Conservation (phyloP, 2,888 invertebrate genomes). For the Pecten maximus region DNA sequence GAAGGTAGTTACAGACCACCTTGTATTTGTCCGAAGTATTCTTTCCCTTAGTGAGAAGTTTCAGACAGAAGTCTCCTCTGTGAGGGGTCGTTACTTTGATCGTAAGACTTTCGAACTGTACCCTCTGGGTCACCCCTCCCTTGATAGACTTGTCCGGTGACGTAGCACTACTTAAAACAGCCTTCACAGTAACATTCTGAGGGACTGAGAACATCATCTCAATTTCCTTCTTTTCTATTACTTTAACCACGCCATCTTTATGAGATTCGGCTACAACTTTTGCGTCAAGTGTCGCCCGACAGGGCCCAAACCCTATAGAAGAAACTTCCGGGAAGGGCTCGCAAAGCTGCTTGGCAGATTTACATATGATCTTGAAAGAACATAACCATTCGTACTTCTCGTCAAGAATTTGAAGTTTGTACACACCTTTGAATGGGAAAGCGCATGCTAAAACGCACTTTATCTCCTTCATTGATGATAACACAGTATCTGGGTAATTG, state of each 20-base stretch:
- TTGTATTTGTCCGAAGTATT: constrained; percentile 37
- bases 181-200: constrained; percentile 44
- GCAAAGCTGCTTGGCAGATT: constrained; percentile 50
- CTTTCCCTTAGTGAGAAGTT: constrained; percentile 50
- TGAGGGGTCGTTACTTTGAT: constrained; percentile 53
- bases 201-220: constrained; percentile 50
- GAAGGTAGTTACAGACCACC: constrained; percentile 59
- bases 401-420: constrained; percentile 51
- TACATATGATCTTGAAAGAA: constrained; percentile 54
- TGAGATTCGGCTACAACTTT: constrained; percentile 50
- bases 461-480: constrained; percentile 44
- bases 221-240: constrained; percentile 44
- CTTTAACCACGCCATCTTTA: constrained; percentile 53
- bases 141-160: constrained; percentile 41
- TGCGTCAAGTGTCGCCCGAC: constrained; percentile 46
- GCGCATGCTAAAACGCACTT: constrained; percentile 50
- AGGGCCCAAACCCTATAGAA: constrained; percentile 56
- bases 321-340: constrained; percentile 54
- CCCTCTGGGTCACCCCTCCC: constrained; percentile 41
- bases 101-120: constrained; percentile 43
- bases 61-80: constrained; percentile 57
- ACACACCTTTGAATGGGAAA: constrained; percentile 55
- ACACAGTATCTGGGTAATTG: constrained; percentile 52
- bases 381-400: constrained; percentile 48
- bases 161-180: constrained; percentile 47